Evolutionary conservation across 64 coral and sea anemone genomes (phyloP), one percentile per base, ranked within the genome.

Genomic region (Porites australiensis): DNA sequence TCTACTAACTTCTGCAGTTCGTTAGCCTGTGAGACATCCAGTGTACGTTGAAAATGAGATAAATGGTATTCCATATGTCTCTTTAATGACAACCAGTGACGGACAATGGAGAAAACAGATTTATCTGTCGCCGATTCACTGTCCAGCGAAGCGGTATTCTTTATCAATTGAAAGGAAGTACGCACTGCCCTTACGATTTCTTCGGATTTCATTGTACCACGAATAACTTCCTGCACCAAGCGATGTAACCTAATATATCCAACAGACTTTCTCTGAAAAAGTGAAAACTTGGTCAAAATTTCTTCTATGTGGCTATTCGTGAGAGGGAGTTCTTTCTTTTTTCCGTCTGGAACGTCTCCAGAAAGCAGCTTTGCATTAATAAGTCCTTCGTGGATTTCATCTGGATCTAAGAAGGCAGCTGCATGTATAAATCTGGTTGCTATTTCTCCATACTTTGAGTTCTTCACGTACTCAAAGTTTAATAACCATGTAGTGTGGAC

Each of bases 391-490:
- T 64, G 83, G 12, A 87, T 88, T 19, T 75, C 21, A 16, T 76
- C 50, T 21, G 53, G 67, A 16, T 62, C 70, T 22, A 88, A 74
- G 22, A 88, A 61, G 7, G 70, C 71, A 5, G 51, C 44, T 6
- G 86, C 52, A 57, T 76, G 51, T 5, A 75, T 72, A 45, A 59
- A 75, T 20, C 9, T 75, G 23, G 66, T 20, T 14, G 74, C 44
- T 63, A 54, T 54, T 23, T 74, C 44, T 74, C 73, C 79, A 73
- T 72, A 49, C 0, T 18, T 16, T 50, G 67, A 63, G 2, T 75
- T 58, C 23, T 16, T 72, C 6, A 82, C 80, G 63, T 92, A 64
- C 3, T 92, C 50, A 92, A 92, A 55, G 53, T 55, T 55, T 55
- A 55, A 55, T 7, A 55, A 11, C 53, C 53, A 55, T 11, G 53